phyloP scores from a whole-genome alignment of 2,113 vertebrate genomes.

The Galemys pyrenaicus region DNA sequence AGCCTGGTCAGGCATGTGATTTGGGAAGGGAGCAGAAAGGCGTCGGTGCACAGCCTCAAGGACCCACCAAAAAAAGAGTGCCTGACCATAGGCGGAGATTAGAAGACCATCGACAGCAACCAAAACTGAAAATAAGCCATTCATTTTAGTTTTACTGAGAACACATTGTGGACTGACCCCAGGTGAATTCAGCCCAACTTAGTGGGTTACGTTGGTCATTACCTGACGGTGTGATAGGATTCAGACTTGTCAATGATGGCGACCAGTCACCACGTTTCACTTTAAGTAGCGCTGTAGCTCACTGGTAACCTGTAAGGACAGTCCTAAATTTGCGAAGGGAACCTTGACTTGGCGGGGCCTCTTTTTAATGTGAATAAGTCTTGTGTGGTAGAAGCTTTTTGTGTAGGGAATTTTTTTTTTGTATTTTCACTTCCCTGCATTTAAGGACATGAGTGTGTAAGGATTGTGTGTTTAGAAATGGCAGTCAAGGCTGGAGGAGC shows the following conservation, averaged over 20 bases:
- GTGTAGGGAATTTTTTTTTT: background rate
- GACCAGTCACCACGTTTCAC: background rate
- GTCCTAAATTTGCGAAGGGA: background rate
- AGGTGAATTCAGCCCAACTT: background rate
- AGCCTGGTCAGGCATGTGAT: background rate
- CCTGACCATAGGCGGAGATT: background rate
- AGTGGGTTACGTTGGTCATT: too few relatives aligned
- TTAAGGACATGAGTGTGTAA: background rate
- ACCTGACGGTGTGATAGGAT: background rate
- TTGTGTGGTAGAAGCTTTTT: background rate
- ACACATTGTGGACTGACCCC: background rate
- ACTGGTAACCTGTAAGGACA: background rate
- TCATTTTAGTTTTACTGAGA: background rate
- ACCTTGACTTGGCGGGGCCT: background rate
- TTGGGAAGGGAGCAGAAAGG: background rate
- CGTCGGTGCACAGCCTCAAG: background rate
- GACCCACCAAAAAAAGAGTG: background rate
- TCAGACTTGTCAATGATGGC: slow-evolving; percentile 7
- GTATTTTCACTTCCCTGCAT: background rate
- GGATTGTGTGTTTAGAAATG: background rate
- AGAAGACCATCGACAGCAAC: background rate
- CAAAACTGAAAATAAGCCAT: background rate
- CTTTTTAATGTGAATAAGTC: background rate
- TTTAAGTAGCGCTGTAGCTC: background rate
- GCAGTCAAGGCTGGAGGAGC: background rate